These are phyloP conservation scores for Sterna hirundo DNA, from an alignment of 2,113 vertebrate genomes.

Conservation along the genomic window DNA sequence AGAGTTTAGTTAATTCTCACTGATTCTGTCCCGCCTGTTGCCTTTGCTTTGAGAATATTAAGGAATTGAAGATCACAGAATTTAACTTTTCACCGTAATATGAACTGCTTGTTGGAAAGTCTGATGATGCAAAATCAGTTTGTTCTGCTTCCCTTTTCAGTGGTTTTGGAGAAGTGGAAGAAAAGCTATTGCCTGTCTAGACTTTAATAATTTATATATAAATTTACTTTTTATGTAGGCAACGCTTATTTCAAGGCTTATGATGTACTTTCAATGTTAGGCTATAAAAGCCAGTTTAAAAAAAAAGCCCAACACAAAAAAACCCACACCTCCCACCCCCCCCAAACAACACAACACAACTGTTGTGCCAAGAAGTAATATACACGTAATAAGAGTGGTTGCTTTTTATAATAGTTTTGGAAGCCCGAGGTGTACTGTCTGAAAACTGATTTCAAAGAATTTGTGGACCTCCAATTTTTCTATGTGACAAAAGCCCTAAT, in stretches of 20 bases:
- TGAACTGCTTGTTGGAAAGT: not conserved
- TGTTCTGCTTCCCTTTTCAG: slow-evolving; percentile 33
- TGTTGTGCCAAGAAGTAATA: not conserved
- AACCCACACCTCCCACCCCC: not conserved
- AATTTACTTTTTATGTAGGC: not conserved
- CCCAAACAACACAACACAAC: not conserved
- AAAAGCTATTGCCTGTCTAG: slow-evolving; percentile 22
- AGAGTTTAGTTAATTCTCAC: not conserved
- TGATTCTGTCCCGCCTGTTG: not conserved
- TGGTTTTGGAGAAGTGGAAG: slow-evolving; percentile 30
- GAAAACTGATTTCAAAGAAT: not conserved
- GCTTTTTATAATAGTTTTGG: not conserved
- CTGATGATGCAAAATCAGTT: slow-evolving; percentile 24
- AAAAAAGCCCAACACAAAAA: not conserved
- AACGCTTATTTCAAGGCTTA: not conserved
- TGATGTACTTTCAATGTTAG: not conserved
- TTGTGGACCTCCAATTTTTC: not conserved
- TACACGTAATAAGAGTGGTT: not conserved
- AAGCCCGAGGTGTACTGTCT: not conserved
- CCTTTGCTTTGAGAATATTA: slow-evolving; percentile 8
- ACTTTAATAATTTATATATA: not conserved
- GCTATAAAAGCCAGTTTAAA: not conserved
- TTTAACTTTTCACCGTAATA: not conserved
- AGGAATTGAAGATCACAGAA: slow-evolving; percentile 16
- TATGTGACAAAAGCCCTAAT: not conserved